Base-by-base conservation (phyloP, 2,113 vertebrate species). In the Athene cunicularia region DNA sequence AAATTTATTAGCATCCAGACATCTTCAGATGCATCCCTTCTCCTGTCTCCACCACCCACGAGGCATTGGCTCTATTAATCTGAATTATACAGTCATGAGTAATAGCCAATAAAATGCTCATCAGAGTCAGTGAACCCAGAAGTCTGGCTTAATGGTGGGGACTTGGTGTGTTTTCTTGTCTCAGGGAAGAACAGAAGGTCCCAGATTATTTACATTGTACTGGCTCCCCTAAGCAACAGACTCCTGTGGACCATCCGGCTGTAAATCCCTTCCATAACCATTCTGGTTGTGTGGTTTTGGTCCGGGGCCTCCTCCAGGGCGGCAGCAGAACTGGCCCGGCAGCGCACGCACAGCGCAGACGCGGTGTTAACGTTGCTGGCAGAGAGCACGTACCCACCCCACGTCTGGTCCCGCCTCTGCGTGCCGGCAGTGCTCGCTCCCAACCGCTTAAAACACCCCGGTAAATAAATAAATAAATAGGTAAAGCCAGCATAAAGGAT, bases 241-340 rank as follows among this genome's bases (percentile, higher is more conserved):
- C 72, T 96, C 92, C 53, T 5, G n/a, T 55, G 93, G 92, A 41
- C 84, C 23, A 2, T 8, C 45, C 45, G 82, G 86, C 96, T 86
- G 94, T 97, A 97, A 97, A 95, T 98, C 90, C 95, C 84, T 87
- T 90, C 79, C 73, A 53, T 24, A 90, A 97, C 93, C 74, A 92
- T 80, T 91, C 39, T 49, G 49, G 81, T 1, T 83, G 95, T 80
- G 96, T 74, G 90, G 56, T 23, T 16, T n/a, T 0, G 6, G 27
- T 4, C 60, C 6, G 0, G 81, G 47, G 11, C 5, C 27, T 43
- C 60, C 53, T 18, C 7, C 39, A 2, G 68, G 39, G 39, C 3
- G 17, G 35, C 27, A 76, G 63, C 88, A 37, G 88, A 67, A 16
- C 39, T 5, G 72, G 77, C 72, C 33, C 4, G 5, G 39, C 35